Evolutionary conservation across 2,797 vertebrate species (phyloP), one percentile per base, ranked within the genome.

Genomic region (Scolopax bukidnonensis): DNA sequence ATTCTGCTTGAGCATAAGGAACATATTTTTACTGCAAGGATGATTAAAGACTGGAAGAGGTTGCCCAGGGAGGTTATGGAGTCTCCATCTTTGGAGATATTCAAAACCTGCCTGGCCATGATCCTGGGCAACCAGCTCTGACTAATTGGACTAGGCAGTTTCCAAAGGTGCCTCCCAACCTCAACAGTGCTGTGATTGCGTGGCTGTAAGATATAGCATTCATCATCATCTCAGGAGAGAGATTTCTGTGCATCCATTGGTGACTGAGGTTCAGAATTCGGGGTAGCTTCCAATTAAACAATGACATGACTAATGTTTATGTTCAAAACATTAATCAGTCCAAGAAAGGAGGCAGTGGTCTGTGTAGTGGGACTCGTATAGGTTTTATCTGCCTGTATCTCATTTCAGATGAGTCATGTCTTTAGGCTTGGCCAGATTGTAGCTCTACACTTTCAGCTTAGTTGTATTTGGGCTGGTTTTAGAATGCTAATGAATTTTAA

Each of bases 271-370:
- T 41, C 30, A 57, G 40, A 78, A 74, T 64, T 64, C 41, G 30
- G n/a, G 12, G 38, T 20, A 5, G 14, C 74, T 93, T 79, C 24
- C 33, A 41, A 18, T 10, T 4, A 2, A 59, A n/a, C 30, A 69
- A 20, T 7, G 23, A 27, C 1, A 1, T 2, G 1, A 12, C 10
- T 53, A 12, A 17, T 33, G 33, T 48, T 63, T 59, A 15, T 20
- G 40, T 48, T 75, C 33, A 43, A 75, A 69, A 38, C 20, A 36
- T n/a, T 64, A 53, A 54, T 16, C 50, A 54, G 24, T 32, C 5
- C 84, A 64, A 45, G 27, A 87, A 48, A 47, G 21, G 43, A 63
- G 19, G 27, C 54, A 77, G 24, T 6, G 5, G 20, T 56, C 43
- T 43, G 32, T 48, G 69, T 54, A 43, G 4, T 32, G 40, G 30